A percentile compares a stretch with the other conserved stretches of the same genome.
phyloP scores from a whole-genome alignment of 2,888 invertebrate genomes.

The Brassicogethes aeneus region DNA sequence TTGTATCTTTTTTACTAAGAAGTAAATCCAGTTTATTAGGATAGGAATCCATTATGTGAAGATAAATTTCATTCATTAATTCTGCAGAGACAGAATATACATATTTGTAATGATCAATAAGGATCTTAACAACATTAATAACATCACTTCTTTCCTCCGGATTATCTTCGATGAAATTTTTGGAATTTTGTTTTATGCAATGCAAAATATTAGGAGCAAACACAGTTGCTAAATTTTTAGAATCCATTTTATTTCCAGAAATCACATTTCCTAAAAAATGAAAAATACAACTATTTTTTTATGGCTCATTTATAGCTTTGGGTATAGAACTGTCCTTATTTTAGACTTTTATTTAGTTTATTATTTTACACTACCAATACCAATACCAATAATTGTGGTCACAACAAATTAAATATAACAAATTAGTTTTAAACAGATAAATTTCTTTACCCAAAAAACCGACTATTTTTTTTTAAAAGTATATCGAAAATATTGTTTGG shows the following conservation, averaged over 20 bases:
- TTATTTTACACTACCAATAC: no score
- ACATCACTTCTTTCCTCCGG: conserved; percentile 78
- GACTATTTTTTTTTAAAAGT: no score
- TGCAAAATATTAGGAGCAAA: conserved; percentile 92
- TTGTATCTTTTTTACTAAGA: conserved; percentile 42
- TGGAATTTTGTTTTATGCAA: conserved; percentile 51
- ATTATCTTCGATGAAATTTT: conserved; percentile 46
- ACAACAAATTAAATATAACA: no score
- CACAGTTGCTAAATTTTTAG: conserved; percentile 83
- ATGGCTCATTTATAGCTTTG: no score
- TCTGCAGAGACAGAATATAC: conserved; percentile 73
- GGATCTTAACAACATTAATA: conserved; percentile 76
- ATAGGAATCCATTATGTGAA: conserved; percentile 75
- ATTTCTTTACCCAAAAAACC: no score
- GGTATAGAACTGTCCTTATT: no score
- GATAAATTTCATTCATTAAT: conserved; percentile 76
- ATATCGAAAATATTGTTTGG: no score
- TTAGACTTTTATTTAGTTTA: no score
- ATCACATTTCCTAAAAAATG: conserved; percentile 44
- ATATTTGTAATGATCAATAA: conserved; percentile 64
- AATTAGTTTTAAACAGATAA: no score
- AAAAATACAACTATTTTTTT: no score
- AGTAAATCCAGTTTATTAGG: conserved; percentile 71
- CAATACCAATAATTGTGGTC: no score
- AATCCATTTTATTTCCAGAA: conserved; percentile 89